Conservation (phyloP, 2,113 vertebrate species). For the Sceloporus undulatus region DNA sequence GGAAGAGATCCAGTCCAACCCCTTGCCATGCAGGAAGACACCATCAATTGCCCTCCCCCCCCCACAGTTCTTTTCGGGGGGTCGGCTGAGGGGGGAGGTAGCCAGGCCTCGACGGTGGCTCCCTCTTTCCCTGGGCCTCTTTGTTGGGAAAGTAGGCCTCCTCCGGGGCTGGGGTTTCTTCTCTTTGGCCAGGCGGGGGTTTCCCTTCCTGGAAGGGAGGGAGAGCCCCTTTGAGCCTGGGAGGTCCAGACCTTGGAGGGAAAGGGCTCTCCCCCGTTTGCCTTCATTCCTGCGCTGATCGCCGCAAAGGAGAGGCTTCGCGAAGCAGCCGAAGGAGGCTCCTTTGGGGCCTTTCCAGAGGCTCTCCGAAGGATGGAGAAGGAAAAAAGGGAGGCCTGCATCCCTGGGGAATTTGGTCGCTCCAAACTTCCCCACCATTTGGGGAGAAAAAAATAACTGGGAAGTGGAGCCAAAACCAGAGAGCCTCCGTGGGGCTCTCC, state of each 20-base stretch:
- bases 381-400: not conserved
- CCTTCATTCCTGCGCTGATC: constrained; percentile 58
- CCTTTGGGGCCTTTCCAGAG: constrained; percentile 46
- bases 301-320: constrained; percentile 62
- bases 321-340: constrained; percentile 60
- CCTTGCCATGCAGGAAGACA: too few species aligned
- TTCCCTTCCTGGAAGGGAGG: constrained; percentile 38
- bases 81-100: too few species aligned
- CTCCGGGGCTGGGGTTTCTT: not conserved
- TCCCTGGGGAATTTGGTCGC: too few species aligned
- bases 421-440: too few species aligned
- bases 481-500: too few species aligned
- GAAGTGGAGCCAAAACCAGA: too few species aligned
- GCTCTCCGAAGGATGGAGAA: too few species aligned
- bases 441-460: too few species aligned
- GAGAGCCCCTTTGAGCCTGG: constrained; percentile 3
- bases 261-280: constrained; percentile 53
- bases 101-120: not conserved
- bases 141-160: not conserved
- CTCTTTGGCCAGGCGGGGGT: constrained; percentile 10
- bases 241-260: too few species aligned
- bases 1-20: too few species aligned
- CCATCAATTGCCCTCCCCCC: too few species aligned
- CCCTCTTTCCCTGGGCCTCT: not conserved
- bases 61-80: too few species aligned